A percentile compares a stretch with the other conserved stretches of the same genome.
These are phyloP conservation scores for Chalcosyrphus nemorum DNA, from an alignment of 2,888 invertebrate genomes.

Conservation along the genomic window DNA sequence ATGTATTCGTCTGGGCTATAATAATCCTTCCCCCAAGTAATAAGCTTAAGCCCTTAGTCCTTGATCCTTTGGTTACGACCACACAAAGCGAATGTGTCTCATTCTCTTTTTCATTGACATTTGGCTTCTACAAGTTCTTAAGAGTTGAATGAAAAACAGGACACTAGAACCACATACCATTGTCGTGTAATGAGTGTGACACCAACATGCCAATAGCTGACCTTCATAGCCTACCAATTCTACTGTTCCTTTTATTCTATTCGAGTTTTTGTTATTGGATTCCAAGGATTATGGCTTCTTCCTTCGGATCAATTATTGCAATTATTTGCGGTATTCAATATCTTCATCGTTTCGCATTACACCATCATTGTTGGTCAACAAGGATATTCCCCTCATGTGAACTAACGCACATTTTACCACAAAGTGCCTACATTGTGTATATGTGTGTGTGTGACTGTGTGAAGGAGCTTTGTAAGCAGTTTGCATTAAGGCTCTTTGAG, in stretches of 20 bases:
- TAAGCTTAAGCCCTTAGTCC: constrained; percentile 50
- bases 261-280: constrained; percentile 34
- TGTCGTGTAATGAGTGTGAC: constrained; percentile 21
- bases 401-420: neutral
- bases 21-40: constrained; percentile 41
- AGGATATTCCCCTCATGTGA: neutral
- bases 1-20: constrained; percentile 37
- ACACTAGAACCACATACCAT: constrained; percentile 3
- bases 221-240: constrained; percentile 12
- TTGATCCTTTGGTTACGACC: constrained; percentile 54
- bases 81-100: constrained; percentile 2
- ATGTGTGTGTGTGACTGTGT: too few relatives aligned
- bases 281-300: constrained; percentile 49
- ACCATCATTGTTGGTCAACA: neutral
- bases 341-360: constrained; percentile 21
- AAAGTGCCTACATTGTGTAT: neutral
- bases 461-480: constrained; percentile 16
- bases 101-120: constrained; percentile 26
- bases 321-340: constrained; percentile 61
- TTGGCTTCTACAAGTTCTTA: constrained; percentile 23
- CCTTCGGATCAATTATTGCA: constrained; percentile 49
- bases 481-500: neutral
- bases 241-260: too few relatives aligned
- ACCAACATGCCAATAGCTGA: constrained; percentile 31
- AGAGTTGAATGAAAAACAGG: neutral